These are phyloP conservation scores for Poecilobothrus nobilitatus DNA, from an alignment of 2,888 invertebrate genomes.

Conservation along the genomic window DNA sequence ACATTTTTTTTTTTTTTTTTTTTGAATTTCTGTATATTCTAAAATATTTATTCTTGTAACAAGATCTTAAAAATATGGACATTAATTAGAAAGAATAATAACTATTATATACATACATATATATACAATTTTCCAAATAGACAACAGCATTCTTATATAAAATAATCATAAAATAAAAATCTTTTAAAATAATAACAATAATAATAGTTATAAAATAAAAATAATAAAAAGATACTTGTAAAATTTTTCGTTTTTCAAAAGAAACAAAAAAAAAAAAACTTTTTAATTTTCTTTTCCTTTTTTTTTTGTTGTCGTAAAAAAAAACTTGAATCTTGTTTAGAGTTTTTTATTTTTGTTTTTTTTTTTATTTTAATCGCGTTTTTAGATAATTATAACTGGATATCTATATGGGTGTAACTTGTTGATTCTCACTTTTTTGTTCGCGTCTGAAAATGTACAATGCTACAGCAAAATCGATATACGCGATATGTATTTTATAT, in stretches of 20 bases:
- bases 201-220: not conserved
- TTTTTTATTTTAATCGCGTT: not conserved
- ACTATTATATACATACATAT: too few relatives aligned
- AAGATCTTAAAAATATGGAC: too few relatives aligned
- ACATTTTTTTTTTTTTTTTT: too few relatives aligned
- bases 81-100: too few relatives aligned
- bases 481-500: not conserved
- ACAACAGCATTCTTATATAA: too few relatives aligned
- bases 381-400: conserved; percentile 20
- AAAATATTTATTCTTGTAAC: too few relatives aligned
- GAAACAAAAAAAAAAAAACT: not conserved
- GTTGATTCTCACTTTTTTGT: conserved; percentile 21
- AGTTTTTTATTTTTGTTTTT: not conserved
- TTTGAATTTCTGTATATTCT: too few relatives aligned
- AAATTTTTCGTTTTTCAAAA: not conserved
- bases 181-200: too few relatives aligned
- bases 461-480: not conserved
- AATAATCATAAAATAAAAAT: too few relatives aligned
- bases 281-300: not conserved
- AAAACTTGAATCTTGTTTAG: not conserved
- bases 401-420: conserved; percentile 23
- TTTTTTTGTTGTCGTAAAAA: not conserved
- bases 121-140: too few relatives aligned
- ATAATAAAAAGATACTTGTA: not conserved
- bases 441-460: not conserved